A percentile compares a stretch with the other conserved stretches of the same genome.
Conservation (phyloP, 2,113 vertebrate species). For the Thymallus thymallus region DNA sequence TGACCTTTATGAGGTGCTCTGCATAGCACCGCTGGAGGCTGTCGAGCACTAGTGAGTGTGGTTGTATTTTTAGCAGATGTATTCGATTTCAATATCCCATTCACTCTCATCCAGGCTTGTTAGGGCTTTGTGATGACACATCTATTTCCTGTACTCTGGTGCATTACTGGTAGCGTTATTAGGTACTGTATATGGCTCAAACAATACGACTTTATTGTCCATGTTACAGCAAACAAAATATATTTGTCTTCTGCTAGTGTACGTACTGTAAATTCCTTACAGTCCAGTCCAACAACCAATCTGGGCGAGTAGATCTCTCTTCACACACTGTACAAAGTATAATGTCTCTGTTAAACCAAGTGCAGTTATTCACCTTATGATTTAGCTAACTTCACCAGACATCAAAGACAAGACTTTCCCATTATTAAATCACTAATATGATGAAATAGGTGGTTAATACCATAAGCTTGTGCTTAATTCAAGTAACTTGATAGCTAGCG, state of each 20-base stretch:
- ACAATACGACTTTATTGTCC: neutral
- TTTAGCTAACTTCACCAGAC: neutral
- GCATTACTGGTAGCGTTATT: neutral
- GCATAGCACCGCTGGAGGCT: neutral
- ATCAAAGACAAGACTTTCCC: neutral
- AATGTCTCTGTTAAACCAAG: neutral
- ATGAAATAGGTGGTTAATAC: neutral
- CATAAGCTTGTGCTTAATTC: constrained; percentile 3
- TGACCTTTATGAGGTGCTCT: constrained; percentile 14
- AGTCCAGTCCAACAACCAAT: neutral
- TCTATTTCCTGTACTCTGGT: neutral
- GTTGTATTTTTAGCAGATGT: constrained; percentile 13
- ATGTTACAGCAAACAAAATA: neutral
- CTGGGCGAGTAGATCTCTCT: neutral
- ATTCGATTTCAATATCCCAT: constrained; percentile 3
- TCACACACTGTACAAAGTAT: neutral
- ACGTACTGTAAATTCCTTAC: neutral
- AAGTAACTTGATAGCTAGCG: constrained; percentile 8
- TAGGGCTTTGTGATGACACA: neutral
- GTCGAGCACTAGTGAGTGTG: neutral
- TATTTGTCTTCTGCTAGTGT: neutral
- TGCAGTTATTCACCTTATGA: neutral
- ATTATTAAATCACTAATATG: neutral
- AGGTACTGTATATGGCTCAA: neutral
- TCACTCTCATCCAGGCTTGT: neutral